Base-by-base conservation (phyloP, 2,888 invertebrate genomes). In the Lochmaea capreae region DNA sequence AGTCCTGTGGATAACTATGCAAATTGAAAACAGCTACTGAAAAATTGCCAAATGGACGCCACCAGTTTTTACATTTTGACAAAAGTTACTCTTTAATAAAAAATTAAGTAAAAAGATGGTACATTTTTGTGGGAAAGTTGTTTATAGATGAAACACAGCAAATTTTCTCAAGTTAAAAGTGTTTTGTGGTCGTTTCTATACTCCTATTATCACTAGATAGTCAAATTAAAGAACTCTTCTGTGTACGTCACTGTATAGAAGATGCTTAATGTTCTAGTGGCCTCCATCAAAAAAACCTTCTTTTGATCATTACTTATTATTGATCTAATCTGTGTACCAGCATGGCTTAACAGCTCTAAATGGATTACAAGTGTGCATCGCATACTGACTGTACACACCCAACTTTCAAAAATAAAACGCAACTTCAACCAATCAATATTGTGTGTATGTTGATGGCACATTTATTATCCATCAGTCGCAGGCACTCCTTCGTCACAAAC, bases 251-350 rank as follows among this genome's bases (percentile, higher is more conserved):
- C 43, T 63, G 62, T 42, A 12, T 42, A 10, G 16, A 54, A 54
- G 16, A 54, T 67, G 59, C 67, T 54, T 67, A 39, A 16, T 33
- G 63, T 61, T 63, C 70, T 54, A 63, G 57, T 57, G 42, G 42
- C 46, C 26, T 65, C 22, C 49, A 57, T 54, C 22, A 26, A 52
- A 52, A n/a, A 62, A 54, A 9, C 46, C 26, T 39, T 46, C 58
- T 71, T 65, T 18, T 26, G 43, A 57, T 65, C 49, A 46, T 68
- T 58, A 68, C 54, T 75, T 66, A 75, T 72, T 76, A 76, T 78
- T 73, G 77, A 79, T 78, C 69, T 76, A 77, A 79, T 79, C 77
- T 76, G 74, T 76, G 69, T 77, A 78, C 77, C 77, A 79, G 76
- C 79, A 78, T 78, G 73, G 67, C 71, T 74, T 76, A 76, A 78